Base-by-base conservation (phyloP, 2,888 invertebrate genomes). In the Orthosia gothica region DNA sequence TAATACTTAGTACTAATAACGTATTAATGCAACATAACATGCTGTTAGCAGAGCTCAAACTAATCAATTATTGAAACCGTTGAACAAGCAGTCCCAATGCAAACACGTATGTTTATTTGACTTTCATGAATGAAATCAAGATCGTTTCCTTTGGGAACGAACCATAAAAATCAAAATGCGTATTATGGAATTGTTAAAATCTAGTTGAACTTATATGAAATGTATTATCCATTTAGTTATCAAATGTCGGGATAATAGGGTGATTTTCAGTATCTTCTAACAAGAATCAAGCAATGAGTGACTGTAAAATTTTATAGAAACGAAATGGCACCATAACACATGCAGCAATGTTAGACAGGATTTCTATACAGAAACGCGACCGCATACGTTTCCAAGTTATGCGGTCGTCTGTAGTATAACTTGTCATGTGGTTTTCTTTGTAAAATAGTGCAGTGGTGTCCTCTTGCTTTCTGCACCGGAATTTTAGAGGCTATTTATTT, bases 61-160 rank as follows among this genome's bases (percentile, higher is more conserved):
- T 68, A 71, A 82, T 83, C 50, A 79, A 82, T 68, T 83, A 81
- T 81, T 69, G 26, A 70, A 65, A 15, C 15, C 54, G 45, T 45
- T 54, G 55, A 68, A 55, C 54, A 73, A 72, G 26, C 70, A 82
- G 50, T 55, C 20, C 45, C 32, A 57, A n/a, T 40, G 49, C 74
- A 82, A 72, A 82, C 49, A 70, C 18, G n/a, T 58, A n/a, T 78
- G 62, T 61, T 82, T 81, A 71, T 68, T 50, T 23, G 45, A 26
- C 57, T 66, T 63, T 47, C 57, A 72, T 69, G 68, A 82, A 69
- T 72, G 18, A 81, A 55, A 58, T 61, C 20, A 61, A 40, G 20
- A 68, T n/a, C n/a, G n/a, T 66, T n/a, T 58, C 69, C 47, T 54
- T 58, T 54, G 57, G 18, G 26, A 50, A 50, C n/a, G 55, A 61